A percentile compares a stretch with the other conserved stretches of the same genome.
These are phyloP conservation scores for Aix galericulata DNA, from an alignment of 2,113 vertebrate species.

Conservation along the genomic window DNA sequence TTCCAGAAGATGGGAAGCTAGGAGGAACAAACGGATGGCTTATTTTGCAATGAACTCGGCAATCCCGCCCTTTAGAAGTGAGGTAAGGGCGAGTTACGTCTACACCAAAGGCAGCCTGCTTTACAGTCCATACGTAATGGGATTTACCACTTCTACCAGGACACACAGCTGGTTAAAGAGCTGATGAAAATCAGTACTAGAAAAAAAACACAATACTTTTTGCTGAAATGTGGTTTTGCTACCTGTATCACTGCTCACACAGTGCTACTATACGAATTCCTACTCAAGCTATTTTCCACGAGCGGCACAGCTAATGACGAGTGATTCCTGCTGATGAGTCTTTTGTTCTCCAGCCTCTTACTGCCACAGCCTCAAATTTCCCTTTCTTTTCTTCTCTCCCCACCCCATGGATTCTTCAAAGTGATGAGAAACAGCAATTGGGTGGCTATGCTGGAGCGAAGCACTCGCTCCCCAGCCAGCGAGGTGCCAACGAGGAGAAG, in stretches of 20 bases:
- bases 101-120: neutral
- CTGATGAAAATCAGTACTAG: neutral
- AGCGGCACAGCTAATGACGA: neutral
- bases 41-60: neutral
- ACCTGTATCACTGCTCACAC: neutral
- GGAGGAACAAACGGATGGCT: neutral
- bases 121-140: accelerated
- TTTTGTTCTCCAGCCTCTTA: neutral
- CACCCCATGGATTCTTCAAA: neutral
- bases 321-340: neutral
- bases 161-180: neutral
- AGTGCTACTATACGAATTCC: neutral
- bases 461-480: neutral
- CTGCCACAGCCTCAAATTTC: neutral
- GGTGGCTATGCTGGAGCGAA: neutral
- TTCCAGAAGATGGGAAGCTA: neutral
- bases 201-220: neutral
- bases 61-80: neutral
- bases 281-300: neutral
- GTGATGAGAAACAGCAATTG: neutral
- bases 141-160: neutral
- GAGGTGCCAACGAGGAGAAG: accelerated
- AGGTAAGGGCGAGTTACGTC: neutral
- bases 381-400: neutral
- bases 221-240: neutral